Evolutionary conservation across 1,140 invertebrate genomes (phyloP).

Genomic region (Sweltsa coloradensis): DNA sequence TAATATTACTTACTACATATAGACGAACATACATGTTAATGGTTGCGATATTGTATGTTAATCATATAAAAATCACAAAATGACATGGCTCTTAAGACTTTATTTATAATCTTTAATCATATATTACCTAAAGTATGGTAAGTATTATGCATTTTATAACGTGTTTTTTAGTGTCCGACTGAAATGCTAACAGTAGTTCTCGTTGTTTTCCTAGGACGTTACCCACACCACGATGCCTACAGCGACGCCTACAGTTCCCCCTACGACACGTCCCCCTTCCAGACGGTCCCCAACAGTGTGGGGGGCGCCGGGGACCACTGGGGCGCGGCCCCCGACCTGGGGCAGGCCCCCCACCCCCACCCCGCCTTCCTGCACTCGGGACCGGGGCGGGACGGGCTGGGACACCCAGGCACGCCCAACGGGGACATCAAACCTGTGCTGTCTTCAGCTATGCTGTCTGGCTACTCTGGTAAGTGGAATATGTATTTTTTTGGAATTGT

Average conservation of each 20-base stretch:
- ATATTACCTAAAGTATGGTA: no score
- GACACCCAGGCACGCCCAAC: conserved; percentile 34
- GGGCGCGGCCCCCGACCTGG: conserved; percentile 24
- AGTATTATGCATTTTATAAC: no score
- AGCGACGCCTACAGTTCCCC: conserved; percentile 43
- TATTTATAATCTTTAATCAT: no score
- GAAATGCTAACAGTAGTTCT: no score
- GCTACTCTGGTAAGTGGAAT: conserved; percentile 50
- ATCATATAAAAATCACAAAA: no score
- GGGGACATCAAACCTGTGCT: conserved; percentile 57
- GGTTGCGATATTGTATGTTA: no score
- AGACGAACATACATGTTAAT: no score
- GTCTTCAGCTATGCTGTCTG: conserved; percentile 55
- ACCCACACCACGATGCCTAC: conserved; percentile 47
- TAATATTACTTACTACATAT: no score
- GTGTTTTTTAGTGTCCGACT: no score
- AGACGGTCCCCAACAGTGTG: conserved; percentile 63
- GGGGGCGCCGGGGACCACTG: conserved; percentile 34
- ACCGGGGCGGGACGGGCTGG: conserved; percentile 29
- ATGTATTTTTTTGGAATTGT: no score
- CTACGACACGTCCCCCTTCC: conserved; percentile 60
- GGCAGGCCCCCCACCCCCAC: conserved; percentile 13
- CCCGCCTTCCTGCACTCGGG: conserved; percentile 19
- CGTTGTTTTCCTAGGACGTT: conserved; percentile 35
- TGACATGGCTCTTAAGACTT: no score